These are phyloP conservation scores for Biston stratarius DNA, from an alignment of 2,888 invertebrate genomes.

Conservation along the genomic window DNA sequence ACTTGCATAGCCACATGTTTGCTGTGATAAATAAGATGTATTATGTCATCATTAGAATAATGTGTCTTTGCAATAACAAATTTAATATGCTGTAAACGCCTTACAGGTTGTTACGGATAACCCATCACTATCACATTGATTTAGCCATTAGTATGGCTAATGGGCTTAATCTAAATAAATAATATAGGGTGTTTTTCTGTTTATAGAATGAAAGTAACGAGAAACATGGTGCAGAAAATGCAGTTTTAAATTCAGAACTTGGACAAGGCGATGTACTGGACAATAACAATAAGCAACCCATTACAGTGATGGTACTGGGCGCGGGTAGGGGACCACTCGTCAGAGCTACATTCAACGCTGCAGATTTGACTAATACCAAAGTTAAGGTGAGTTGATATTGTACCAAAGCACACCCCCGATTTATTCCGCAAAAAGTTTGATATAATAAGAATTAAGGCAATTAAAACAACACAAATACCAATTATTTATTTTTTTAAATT, in stretches of 20 bases:
- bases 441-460: too few species aligned
- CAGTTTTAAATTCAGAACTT: slow-evolving; percentile 82
- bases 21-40: too few species aligned
- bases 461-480: too few species aligned
- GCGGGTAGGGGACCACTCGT: slow-evolving; percentile 98
- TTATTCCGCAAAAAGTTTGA: too few species aligned
- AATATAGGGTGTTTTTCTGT: not conserved
- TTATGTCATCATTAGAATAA: too few species aligned
- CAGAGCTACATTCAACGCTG: slow-evolving; percentile 94
- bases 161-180: not conserved
- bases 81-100: too few species aligned
- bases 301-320: slow-evolving; percentile 95
- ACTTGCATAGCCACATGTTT: too few species aligned
- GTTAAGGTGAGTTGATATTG: slow-evolving; percentile 85
- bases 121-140: not conserved
- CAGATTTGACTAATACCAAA: slow-evolving; percentile 89
- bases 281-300: slow-evolving; percentile 55
- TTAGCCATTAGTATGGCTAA: too few species aligned
- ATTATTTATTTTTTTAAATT: too few species aligned
- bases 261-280: slow-evolving; percentile 38
- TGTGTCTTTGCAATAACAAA: too few species aligned
- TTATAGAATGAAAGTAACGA: slow-evolving; percentile 35
- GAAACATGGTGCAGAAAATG: slow-evolving; percentile 62
- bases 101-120: too few species aligned
- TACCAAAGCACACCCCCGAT: too few species aligned